Conservation (phyloP, 2,888 invertebrate genomes). For the Nemapogon koenigi region DNA sequence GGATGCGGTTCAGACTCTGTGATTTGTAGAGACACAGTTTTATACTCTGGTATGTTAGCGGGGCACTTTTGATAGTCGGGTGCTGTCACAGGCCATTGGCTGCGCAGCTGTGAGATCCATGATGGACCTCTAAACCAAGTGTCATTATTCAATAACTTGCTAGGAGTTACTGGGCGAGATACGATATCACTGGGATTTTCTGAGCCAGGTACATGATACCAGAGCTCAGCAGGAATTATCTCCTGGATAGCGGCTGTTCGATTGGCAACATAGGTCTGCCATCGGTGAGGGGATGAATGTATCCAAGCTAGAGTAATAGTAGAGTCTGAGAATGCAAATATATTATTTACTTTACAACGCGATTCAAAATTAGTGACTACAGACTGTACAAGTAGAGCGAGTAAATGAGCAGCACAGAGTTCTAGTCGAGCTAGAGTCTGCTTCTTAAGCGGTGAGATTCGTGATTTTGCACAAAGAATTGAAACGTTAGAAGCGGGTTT, state of each 20-base stretch:
- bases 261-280: constrained; percentile 14
- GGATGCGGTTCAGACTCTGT: too few relatives aligned
- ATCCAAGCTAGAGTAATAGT: constrained; percentile 14
- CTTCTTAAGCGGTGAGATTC: background rate
- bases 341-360: background rate
- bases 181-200: too few relatives aligned
- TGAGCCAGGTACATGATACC: too few relatives aligned
- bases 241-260: constrained; percentile 4
- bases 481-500: background rate
- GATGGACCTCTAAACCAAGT: too few relatives aligned
- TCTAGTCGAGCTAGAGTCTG: constrained; percentile 7
- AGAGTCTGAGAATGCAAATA: constrained; percentile 7
- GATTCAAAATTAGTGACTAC: background rate
- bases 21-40: too few relatives aligned
- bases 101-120: too few relatives aligned
- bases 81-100: too few relatives aligned
- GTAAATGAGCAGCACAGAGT: constrained; percentile 1
- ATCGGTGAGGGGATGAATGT: constrained; percentile 12
- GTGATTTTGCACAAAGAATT: constrained; percentile 7
- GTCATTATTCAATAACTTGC: too few relatives aligned
- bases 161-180: too few relatives aligned
- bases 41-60: too few relatives aligned
- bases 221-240: too few relatives aligned
- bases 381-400: constrained; percentile 1
- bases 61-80: too few relatives aligned